Base-by-base conservation (phyloP, 2,888 invertebrate species). In the Colostygia pectinataria region DNA sequence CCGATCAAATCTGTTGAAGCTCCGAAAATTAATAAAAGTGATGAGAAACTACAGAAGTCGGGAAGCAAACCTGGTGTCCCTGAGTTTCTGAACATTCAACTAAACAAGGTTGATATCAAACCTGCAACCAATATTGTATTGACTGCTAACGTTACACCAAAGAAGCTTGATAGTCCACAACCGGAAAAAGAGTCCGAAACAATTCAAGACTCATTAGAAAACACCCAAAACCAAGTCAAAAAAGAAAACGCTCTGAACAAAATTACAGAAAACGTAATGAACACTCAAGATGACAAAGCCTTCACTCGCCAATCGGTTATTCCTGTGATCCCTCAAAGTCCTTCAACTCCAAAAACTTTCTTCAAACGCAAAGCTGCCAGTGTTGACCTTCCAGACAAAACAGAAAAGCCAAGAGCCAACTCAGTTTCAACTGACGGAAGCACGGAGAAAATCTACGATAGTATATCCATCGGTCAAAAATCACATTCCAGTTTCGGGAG, bases 81-180 rank as follows among this genome's bases (percentile, higher is more conserved):
- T 0, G 94, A 95, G 72, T 94, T 94, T 70, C 80, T 94, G 54
- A 93, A 93, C 66, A 93, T 94, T 46, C 94, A 95, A 73, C 68
- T 95, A 33, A 94, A 94, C 69, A 93, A 93, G 71, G 93, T 95
- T 4, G 94, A 95, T 63, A 83, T 90, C 6, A 92, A 92, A 61
- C 91, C 93, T 0, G 70, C 91, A 6, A 92, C 92, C 23, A 93
- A 94, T 66, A 90, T 94, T 23, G 93, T 94, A 39, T 80, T 94
- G 57, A 92, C 94, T 14, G 93, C 93, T 52, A 92, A 92, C 60
- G 76, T 90, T 61, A 91, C 87, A 59, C 89, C 90, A 71, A 91
- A 90, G 80, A 90, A 86, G 80, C 59, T 64, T 39, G 89, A 89
- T 58, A 80, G 74, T 68, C 77, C 80, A 6, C 80, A 72, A 66